Conservation (phyloP, 2,888 invertebrate species). For the Euclidia mi region DNA sequence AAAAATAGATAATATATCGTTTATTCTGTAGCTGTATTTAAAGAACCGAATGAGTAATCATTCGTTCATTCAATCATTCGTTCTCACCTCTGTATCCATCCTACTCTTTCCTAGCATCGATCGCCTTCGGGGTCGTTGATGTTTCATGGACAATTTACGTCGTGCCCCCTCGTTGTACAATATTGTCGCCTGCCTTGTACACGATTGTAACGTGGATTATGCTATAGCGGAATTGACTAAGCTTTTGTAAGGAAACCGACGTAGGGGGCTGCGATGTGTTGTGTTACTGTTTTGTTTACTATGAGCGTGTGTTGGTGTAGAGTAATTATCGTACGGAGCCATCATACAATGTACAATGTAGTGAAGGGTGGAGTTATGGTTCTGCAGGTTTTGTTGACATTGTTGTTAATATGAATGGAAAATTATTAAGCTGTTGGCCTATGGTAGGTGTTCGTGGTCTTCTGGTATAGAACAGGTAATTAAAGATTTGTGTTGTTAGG, state of each 20-base stretch:
- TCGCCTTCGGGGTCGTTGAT: conserved; percentile 47
- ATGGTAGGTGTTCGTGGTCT: too few relatives aligned
- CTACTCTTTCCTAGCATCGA: conserved; percentile 39
- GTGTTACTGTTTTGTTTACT: neutral
- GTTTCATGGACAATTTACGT: conserved; percentile 58
- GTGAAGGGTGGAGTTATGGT: too few relatives aligned
- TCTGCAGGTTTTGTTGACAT: too few relatives aligned
- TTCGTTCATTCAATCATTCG: conserved; percentile 6
- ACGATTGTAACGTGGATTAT: conserved; percentile 20
- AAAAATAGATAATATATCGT: too few relatives aligned
- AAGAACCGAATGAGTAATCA: neutral
- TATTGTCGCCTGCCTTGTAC: conserved; percentile 32
- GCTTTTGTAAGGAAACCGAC: conserved; percentile 9
- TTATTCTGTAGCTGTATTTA: too few relatives aligned
- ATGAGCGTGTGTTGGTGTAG: too few relatives aligned
- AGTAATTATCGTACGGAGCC: too few relatives aligned
- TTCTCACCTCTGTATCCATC: conserved; percentile 22
- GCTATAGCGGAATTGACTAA: conserved; percentile 7
- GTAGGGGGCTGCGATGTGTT: neutral
- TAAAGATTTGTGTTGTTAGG: too few relatives aligned
- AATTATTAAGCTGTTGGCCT: too few relatives aligned
- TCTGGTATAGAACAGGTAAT: neutral
- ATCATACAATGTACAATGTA: too few relatives aligned
- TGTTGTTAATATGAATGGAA: too few relatives aligned
- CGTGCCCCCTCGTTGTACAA: conserved; percentile 35